These are phyloP conservation scores for Peromyscus melanophrys DNA, from an alignment of 2,797 vertebrate genomes.

Conservation along the genomic window DNA sequence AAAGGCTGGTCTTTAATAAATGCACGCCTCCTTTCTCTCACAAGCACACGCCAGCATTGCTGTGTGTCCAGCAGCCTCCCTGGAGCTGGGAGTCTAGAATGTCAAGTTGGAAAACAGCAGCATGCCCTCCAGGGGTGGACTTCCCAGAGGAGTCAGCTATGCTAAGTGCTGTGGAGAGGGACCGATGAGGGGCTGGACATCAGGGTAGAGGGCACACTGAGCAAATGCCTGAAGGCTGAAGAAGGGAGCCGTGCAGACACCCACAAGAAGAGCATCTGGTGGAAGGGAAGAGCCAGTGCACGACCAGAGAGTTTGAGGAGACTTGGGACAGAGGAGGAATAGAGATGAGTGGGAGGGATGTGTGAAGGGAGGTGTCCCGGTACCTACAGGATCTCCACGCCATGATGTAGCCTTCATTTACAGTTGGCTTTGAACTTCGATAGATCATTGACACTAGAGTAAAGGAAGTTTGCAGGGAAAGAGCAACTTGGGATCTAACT, in stretches of 20 bases:
- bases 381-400: not conserved
- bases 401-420: not conserved
- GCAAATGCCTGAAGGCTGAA: not conserved
- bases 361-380: not conserved
- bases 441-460: not conserved
- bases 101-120: not conserved
- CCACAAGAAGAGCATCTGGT: not conserved
- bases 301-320: not conserved
- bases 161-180: not conserved
- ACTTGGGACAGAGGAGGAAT: not conserved
- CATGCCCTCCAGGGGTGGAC: not conserved
- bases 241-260: not conserved
- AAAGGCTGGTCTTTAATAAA: not conserved
- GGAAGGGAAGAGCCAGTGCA: not conserved
- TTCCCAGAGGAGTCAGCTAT: not conserved
- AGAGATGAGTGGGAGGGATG: not conserved
- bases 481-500: not conserved
- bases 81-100: not conserved
- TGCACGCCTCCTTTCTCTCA: not conserved
- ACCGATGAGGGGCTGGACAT: not conserved
- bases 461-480: not conserved
- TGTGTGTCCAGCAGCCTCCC: not conserved
- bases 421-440: not conserved
- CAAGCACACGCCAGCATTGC: not conserved
- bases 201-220: not conserved